Evolutionary conservation across 2,797 vertebrate species (phyloP).

Genomic region (Myioborus melanocephalus): DNA sequence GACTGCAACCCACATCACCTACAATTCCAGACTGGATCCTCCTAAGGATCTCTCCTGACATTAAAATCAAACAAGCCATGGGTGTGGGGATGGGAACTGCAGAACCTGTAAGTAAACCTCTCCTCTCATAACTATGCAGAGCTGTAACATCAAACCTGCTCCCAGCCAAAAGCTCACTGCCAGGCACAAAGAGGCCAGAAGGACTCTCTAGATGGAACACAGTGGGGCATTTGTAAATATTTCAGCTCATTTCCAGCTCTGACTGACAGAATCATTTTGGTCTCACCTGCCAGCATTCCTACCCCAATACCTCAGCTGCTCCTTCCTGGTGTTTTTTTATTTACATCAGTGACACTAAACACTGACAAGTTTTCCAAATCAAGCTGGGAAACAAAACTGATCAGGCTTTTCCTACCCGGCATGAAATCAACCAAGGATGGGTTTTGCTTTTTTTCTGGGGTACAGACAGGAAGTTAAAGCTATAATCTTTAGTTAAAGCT

Average conservation of each 20-base stretch:
- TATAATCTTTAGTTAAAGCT: not conserved
- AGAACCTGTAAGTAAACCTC: not conserved
- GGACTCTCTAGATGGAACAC: not conserved
- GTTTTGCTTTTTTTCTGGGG: not conserved
- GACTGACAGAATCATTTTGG: not conserved
- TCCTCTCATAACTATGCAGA: not conserved
- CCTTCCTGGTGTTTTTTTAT: not conserved
- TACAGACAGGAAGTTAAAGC: not conserved
- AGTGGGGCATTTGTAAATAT: not conserved
- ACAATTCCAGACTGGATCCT: not conserved
- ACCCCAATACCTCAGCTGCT: not conserved
- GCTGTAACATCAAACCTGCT: not conserved
- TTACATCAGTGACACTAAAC: not conserved
- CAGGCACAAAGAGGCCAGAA: not conserved
- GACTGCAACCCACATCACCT: not conserved
- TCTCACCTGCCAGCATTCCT: not conserved
- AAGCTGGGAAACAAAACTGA: not conserved
- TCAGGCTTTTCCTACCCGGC: not conserved
- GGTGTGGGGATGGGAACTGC: not conserved
- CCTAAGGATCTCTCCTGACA: not conserved
- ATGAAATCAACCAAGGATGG: not conserved
- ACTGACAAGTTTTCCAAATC: not conserved
- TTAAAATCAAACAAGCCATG: accelerated
- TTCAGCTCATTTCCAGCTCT: not conserved
- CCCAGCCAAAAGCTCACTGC: not conserved